Base-by-base conservation (phyloP, 1,140 invertebrate species). In the Charaxes varanes region DNA sequence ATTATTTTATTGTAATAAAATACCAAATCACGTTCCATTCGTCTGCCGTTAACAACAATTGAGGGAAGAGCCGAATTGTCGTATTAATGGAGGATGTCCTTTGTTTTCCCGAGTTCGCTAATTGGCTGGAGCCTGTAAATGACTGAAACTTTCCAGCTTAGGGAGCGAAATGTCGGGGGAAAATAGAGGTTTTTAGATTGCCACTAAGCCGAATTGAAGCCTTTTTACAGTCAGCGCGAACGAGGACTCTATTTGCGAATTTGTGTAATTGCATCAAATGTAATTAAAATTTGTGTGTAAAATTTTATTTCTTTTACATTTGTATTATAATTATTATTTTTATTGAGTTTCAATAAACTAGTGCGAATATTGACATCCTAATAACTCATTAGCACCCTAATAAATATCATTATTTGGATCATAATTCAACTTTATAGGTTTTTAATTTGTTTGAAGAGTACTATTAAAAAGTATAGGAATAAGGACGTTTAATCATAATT, bases 11-110 rank as follows among this genome's bases (percentile, higher is more conserved):
- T 17, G n/a, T 18, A 8, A 31, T 31, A 31, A 31, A 31, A 31
- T 10, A 6, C 18, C 15, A 3, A 3, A 5, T 2, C 28, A 31
- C 7, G 7, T 31, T 31, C n/a, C n/a, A n/a, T 31, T 31, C 15
- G 28, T n/a, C n/a, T n/a, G 28, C 14, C 28, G 15, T 8, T 31
- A n/a, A 10, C 28, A 10, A 33, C 33, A 41, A 33, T 17, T 24
- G 31, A 22, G 30, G 30, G 15, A 33, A 31, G 28, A 14, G 18
- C 15, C 5, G n/a, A 31, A 31, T 31, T 33, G 6, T 41, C 14
- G 17, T 11, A 26, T 23, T 33, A 33, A 41, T 32, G 24, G 30
- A 12, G 31, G 26, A 41, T 19, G 30, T n/a, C 31, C 40, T 41
- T 41, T 41, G 30, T 41, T 16, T 31, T 33, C 22, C 16, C n/a